Conservation (phyloP, 2,113 vertebrate genomes). For the Grallaria varia region DNA sequence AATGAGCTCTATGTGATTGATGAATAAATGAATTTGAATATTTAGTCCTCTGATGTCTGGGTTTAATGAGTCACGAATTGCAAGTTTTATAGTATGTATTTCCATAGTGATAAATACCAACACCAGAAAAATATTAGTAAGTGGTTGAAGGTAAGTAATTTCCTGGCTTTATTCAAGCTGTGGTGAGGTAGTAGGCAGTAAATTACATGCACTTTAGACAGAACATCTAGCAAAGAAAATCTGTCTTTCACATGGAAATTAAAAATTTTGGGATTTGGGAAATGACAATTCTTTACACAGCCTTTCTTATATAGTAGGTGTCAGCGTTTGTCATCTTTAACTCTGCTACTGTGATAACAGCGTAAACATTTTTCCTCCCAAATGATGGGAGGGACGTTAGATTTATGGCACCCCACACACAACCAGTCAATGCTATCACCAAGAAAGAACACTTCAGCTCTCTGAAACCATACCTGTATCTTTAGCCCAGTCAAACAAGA, state of each 20-base stretch:
- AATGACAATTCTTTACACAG: neutral
- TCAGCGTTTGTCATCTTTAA: neutral
- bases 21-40: neutral
- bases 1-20: neutral
- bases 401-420: neutral
- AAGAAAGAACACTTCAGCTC: neutral
- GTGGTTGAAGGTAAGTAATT: neutral
- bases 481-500: conserved; percentile 93
- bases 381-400: neutral
- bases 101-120: neutral
- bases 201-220: neutral
- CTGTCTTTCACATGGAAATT: neutral
- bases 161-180: neutral
- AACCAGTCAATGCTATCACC: neutral
- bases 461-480: conserved; percentile 83
- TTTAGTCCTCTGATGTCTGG: neutral
- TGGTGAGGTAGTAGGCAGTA: neutral
- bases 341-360: neutral
- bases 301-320: neutral
- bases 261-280: neutral
- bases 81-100: neutral
- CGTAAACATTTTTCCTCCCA: neutral
- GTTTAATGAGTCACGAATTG: neutral
- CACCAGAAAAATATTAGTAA: neutral
- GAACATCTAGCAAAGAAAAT: neutral